Base-by-base conservation (phyloP, 2,888 invertebrate species). In the Saturnia japonica region DNA sequence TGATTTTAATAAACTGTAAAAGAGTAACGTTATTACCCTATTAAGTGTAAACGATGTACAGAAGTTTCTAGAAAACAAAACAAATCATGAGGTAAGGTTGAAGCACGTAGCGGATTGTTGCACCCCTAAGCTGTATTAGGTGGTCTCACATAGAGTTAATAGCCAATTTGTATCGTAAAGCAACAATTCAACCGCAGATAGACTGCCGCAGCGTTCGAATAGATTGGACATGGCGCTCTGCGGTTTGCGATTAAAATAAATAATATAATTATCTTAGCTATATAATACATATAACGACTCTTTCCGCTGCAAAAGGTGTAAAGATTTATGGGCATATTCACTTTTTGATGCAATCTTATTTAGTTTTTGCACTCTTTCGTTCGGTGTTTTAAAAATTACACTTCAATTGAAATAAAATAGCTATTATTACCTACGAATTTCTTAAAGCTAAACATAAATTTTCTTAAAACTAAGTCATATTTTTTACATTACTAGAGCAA, bases 131-230 rank as follows among this genome's bases (percentile, higher is more conserved):
- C 73, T 74, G 73, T 68, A 77, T 75, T 72, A 72, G 70, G 70
- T 40, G 54, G 64, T 40, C 64, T 25, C 70, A 70, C 66, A 67
- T 42, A 60, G 68, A 73, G 78, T 76, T 84, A 84, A 85, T 84
- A 80, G 81, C 74, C 84, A 85, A 84, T 85, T 84, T 84, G 82
- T 84, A 79, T 78, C 81, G 82, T 80, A 79, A 78, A 81, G 77
- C 79, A 77, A 75, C 77, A 73, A 74, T 74, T 76, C 73, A 73
- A 71, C 75, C 68, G 60, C 70, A 72, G 72, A 72, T 69, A 74
- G 68, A 43, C 68, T 14, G 67, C 64, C 73, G 45, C 57, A 68
- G 54, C 69, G 57, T 69, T 71, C 68, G 70, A 72, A 71, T 68
- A 71, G n/a, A 66, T 66, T 70, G 64, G 67, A 70, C 64, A n/a